Evolutionary conservation across 2,113 vertebrate genomes (phyloP).

Genomic region (Meleagris gallopavo): DNA sequence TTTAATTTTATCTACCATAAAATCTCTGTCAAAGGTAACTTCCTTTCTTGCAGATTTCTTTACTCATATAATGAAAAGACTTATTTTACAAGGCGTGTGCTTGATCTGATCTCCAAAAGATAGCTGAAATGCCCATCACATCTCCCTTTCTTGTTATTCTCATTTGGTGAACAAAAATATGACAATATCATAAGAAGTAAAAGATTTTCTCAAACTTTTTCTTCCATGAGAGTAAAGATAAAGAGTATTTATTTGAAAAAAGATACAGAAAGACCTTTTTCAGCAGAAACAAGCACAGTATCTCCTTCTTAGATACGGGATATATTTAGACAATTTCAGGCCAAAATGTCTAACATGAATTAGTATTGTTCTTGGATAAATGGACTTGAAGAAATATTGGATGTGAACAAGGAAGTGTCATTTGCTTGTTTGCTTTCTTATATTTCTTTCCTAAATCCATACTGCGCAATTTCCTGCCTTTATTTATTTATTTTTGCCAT

Average conservation of each 20-base stretch:
- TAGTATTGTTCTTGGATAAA: not conserved
- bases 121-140: not conserved
- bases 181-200: not conserved
- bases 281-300: not conserved
- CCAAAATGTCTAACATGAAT: constrained; percentile 28
- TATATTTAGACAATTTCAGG: constrained; percentile 54
- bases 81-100: not conserved
- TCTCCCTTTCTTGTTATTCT: not conserved
- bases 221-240: not conserved
- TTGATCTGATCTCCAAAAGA: not conserved
- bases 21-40: not conserved
- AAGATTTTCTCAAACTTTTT: constrained; percentile 21
- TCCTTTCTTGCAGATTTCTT: not conserved
- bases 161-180: not conserved
- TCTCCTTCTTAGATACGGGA: not conserved
- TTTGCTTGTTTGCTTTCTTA: not conserved
- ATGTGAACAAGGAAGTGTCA: not conserved
- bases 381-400: not conserved
- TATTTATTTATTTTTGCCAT: not conserved
- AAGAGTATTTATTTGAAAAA: not conserved
- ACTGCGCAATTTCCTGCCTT: not conserved
- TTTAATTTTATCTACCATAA: not conserved
- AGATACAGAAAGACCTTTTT: constrained; percentile 9
- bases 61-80: not conserved
- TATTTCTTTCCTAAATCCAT: not conserved